Percentiles rank a stretch among this genome's conserved stretches.
Evolutionary conservation across 35 echinoderm and acorn worm species (phyloP).

Genomic region (Diadema setosum): DNA sequence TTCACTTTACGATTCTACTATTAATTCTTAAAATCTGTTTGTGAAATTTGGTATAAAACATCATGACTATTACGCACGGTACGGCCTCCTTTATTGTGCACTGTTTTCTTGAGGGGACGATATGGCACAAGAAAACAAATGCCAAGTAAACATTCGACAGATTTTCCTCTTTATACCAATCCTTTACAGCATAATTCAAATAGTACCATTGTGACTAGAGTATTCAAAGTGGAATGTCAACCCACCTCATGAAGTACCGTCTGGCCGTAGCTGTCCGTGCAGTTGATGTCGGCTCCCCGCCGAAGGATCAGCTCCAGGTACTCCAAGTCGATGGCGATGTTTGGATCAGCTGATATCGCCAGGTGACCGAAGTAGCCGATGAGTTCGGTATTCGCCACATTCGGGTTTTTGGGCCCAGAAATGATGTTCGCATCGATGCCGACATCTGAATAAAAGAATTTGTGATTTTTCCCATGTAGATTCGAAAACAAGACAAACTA

Average conservation of each 20-base stretch:
- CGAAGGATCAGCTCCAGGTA: slow-evolving; percentile 62
- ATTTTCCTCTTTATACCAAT: background rate
- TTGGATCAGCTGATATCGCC: slow-evolving; percentile 26
- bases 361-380: slow-evolving; percentile 84
- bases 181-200: background rate
- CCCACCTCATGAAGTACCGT: slow-evolving; percentile 90
- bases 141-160: background rate
- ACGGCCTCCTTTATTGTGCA: too few species aligned
- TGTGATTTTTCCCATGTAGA: too few species aligned
- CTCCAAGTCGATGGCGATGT: slow-evolving; percentile 65
- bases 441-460: too few species aligned
- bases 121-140: too few species aligned
- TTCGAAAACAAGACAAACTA: too few species aligned
- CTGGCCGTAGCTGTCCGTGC: slow-evolving; percentile 86
- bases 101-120: too few species aligned
- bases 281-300: slow-evolving; percentile 61
- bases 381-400: slow-evolving; percentile 57
- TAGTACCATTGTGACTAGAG: background rate
- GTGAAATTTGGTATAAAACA: too few species aligned
- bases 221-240: background rate
- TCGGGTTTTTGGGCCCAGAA: slow-evolving; percentile 31
- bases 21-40: too few species aligned
- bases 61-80: too few species aligned
- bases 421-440: slow-evolving; percentile 35
- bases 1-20: too few species aligned